Conservation (phyloP, 2,113 vertebrate genomes). For the Zosterops japonicus region DNA sequence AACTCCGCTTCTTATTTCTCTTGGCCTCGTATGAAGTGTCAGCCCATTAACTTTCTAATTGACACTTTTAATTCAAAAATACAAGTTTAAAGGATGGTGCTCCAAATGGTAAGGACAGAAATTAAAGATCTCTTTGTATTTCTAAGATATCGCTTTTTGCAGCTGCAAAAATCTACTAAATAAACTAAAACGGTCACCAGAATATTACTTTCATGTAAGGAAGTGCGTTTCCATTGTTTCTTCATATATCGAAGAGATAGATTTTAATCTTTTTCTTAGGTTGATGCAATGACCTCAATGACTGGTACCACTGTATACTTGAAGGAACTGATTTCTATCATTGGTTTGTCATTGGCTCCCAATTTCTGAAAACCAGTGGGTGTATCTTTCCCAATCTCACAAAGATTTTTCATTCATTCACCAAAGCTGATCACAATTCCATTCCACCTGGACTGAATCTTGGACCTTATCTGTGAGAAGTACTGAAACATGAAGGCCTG, state of each 20-base stretch:
- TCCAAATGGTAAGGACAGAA: neutral
- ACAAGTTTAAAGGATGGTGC: neutral
- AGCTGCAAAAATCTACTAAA: neutral
- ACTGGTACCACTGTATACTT: neutral
- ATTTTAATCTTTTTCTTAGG: neutral
- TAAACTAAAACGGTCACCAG: neutral
- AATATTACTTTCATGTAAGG: neutral
- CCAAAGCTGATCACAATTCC: neutral
- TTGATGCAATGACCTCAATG: neutral
- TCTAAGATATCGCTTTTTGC: neutral
- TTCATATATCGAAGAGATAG: neutral
- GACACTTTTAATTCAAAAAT: neutral
- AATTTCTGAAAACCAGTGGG: fast-evolving
- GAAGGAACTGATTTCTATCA: neutral
- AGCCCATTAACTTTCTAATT: neutral
- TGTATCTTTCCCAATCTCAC: neutral
- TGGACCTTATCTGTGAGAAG: neutral
- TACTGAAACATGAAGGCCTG: neutral
- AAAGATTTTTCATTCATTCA: neutral
- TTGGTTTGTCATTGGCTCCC: neutral
- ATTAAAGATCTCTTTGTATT: neutral
- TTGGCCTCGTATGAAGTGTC: neutral
- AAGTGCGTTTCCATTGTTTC: neutral
- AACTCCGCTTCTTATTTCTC: neutral
- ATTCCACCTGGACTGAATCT: neutral